These are phyloP conservation scores for Pelvicachromis taeniatus DNA, from an alignment of 2,113 vertebrate species.

Conservation along the genomic window DNA sequence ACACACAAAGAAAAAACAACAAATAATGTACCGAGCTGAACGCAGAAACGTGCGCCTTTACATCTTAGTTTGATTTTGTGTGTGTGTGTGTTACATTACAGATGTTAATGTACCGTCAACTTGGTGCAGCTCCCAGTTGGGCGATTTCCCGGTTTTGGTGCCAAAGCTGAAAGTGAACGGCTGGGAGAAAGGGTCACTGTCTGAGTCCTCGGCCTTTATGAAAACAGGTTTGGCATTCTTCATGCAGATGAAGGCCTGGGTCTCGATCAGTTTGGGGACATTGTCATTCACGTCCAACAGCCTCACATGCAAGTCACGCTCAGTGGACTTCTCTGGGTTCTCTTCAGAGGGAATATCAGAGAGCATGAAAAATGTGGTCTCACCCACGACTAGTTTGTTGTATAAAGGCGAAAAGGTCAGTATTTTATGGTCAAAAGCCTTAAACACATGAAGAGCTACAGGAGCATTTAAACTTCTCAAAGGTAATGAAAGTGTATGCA, in stretches of 20 bases:
- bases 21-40: background rate
- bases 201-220: constrained; percentile 61
- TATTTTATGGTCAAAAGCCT: background rate
- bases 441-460: background rate
- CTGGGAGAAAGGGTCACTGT: constrained; percentile 57
- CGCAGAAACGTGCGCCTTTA: background rate
- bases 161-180: constrained; percentile 68
- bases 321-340: constrained; percentile 40
- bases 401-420: background rate
- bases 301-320: constrained; percentile 51
- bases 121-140: constrained; percentile 64
- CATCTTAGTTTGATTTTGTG: background rate
- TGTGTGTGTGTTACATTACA: background rate
- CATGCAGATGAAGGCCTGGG: constrained; percentile 63
- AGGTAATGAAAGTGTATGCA: background rate
- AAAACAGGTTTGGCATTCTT: constrained; percentile 51
- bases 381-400: background rate
- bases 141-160: constrained; percentile 38
- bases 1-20: background rate
- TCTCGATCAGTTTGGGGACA: constrained; percentile 44
- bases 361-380: background rate
- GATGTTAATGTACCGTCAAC: constrained; percentile 54
- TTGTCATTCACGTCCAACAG: constrained; percentile 77
- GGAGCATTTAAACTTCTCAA: background rate
- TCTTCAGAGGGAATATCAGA: constrained; percentile 32